Conservation (phyloP, 1,140 invertebrate species). For the Drosophila ironensis region DNA sequence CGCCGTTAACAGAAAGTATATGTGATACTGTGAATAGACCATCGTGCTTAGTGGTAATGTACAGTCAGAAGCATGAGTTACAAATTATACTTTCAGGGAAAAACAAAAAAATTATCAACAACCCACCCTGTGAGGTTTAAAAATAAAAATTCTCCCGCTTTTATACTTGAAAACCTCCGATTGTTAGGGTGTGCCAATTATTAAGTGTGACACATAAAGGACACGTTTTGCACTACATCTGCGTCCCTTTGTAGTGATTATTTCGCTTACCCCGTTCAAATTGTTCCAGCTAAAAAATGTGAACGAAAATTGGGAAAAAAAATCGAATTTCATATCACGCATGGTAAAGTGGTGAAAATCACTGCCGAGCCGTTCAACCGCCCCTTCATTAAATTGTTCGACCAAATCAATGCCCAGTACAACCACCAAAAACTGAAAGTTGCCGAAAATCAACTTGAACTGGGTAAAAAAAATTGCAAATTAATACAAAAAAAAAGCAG, state of each 20-base stretch:
- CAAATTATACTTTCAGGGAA: neutral
- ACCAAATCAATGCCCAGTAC: constrained; percentile 45
- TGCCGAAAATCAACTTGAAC: constrained; percentile 64
- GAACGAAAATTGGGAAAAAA: constrained; percentile 28
- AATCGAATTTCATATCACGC: constrained; percentile 62
- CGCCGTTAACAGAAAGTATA: too few species aligned
- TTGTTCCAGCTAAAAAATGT: constrained; percentile 19
- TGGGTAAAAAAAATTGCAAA: constrained; percentile 73
- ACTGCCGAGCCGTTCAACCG: constrained; percentile 41
- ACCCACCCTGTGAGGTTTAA: constrained; percentile 5
- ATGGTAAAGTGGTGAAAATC: constrained; percentile 58
- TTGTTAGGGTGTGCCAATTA: constrained; percentile 51
- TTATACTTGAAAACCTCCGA: constrained; percentile 13
- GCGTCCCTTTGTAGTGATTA: neutral
- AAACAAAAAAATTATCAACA: neutral
- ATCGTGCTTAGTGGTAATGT: too few species aligned
- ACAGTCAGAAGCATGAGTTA: too few species aligned
- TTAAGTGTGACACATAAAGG: constrained; percentile 73
- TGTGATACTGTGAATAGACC: too few species aligned
- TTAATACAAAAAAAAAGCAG: constrained; percentile 71
- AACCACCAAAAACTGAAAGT: constrained; percentile 49
- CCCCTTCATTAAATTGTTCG: constrained; percentile 60
- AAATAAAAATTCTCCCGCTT: constrained; percentile 13
- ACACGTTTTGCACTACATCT: constrained; percentile 42
- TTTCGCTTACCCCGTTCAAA: constrained; percentile 33